Percentiles rank a stretch among this genome's conserved stretches.
Evolutionary conservation across 2,888 invertebrate species (phyloP).

Genomic region (Brachyptera risi): DNA sequence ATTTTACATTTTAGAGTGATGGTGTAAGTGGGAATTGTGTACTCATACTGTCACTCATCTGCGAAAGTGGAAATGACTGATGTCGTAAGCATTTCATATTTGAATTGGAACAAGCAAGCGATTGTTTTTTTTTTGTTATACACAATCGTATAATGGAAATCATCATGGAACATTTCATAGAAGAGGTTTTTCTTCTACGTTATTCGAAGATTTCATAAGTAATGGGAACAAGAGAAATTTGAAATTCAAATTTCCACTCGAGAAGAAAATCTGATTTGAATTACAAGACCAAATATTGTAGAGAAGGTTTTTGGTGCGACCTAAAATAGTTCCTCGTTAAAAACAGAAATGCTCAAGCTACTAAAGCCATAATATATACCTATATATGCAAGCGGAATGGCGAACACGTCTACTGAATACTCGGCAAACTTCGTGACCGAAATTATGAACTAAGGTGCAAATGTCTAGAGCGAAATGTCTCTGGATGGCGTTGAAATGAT

Average conservation of each 20-base stretch:
- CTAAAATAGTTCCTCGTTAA: conserved; percentile 22
- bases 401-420: conserved; percentile 19
- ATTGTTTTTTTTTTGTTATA: too few relatives aligned
- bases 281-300: conserved; percentile 10
- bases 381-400: conserved; percentile 4
- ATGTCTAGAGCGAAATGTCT: conserved; percentile 15
- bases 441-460: conserved; percentile 21
- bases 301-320: conserved; percentile 19
- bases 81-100: too few relatives aligned
- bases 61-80: too few relatives aligned
- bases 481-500: conserved; percentile 15
- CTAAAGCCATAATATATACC: conserved; percentile 14
- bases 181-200: conserved; percentile 4
- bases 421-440: conserved; percentile 19
- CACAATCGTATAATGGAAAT: not conserved
- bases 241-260: conserved; percentile 27
- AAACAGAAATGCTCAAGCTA: conserved; percentile 13
- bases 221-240: conserved; percentile 24
- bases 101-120: too few relatives aligned
- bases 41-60: too few relatives aligned
- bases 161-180: not conserved
- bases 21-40: too few relatives aligned
- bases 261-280: conserved; percentile 25
- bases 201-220: conserved; percentile 21
- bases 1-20: too few relatives aligned